Percentiles rank a stretch among this genome's conserved stretches.
Conservation (phyloP, 2,797 vertebrate species). For the Labeo calbasu region DNA sequence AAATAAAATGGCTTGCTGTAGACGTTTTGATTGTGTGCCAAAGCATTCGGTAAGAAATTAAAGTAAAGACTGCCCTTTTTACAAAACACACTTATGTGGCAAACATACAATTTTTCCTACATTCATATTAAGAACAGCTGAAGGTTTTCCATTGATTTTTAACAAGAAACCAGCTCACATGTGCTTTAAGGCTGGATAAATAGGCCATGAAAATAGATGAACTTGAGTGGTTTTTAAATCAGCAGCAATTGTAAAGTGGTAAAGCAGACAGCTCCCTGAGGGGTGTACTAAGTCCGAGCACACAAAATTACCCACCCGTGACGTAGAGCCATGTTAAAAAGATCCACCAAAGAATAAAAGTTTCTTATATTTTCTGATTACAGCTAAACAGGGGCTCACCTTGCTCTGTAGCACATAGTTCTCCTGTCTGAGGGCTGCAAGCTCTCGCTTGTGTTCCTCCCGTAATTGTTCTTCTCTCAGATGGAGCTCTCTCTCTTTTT, state of each 20-base stretch:
- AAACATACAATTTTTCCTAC: not conserved
- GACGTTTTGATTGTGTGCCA: not conserved
- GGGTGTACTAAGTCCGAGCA: not conserved
- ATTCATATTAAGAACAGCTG: not conserved
- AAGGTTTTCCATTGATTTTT: slow-evolving; percentile 8
- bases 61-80: not conserved
- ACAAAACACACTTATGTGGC: not conserved
- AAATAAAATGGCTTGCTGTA: not conserved
- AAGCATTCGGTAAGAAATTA: not conserved
- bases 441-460: slow-evolving; percentile 76
- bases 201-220: not conserved
- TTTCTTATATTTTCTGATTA: not conserved
- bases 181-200: not conserved
- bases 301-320: not conserved
- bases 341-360: not conserved
- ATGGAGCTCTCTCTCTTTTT: slow-evolving; percentile 78
- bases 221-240: not conserved
- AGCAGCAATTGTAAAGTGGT: not conserved
- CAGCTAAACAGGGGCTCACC: slow-evolving; percentile 69
- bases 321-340: not conserved
- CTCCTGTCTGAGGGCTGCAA: slow-evolving; percentile 82
- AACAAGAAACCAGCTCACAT: not conserved
- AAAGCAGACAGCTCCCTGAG: not conserved
- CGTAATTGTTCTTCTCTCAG: slow-evolving; percentile 72
- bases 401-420: slow-evolving; percentile 90